Conservation (phyloP, 2,113 vertebrate species). For the Thunnus maccoyii region DNA sequence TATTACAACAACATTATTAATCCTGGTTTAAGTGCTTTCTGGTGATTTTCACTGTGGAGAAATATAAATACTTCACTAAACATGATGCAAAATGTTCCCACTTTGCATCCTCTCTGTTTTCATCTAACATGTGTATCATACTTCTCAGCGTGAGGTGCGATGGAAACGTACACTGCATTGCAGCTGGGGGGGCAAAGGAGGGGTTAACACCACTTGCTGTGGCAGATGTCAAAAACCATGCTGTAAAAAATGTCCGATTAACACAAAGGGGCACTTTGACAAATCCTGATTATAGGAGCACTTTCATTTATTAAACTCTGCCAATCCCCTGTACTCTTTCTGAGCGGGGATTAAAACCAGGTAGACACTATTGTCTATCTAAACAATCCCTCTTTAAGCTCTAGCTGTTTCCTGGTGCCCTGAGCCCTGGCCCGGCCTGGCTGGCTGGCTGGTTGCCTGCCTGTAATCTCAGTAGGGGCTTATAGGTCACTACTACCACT, state of each 20-base stretch:
- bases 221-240: slow-evolving; percentile 88
- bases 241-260: slow-evolving; percentile 87
- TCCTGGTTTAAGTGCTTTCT: background rate
- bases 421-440: slow-evolving; percentile 24
- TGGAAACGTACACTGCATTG: background rate
- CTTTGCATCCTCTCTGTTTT: background rate
- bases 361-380: slow-evolving; percentile 86
- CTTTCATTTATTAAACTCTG: slow-evolving; percentile 89
- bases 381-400: slow-evolving; percentile 84
- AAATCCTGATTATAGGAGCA: slow-evolving; percentile 88
- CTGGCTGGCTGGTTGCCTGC: slow-evolving; percentile 56
- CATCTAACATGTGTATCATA: background rate
- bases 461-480: slow-evolving; percentile 76
- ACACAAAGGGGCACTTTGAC: slow-evolving; percentile 87
- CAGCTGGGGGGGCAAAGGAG: slow-evolving; percentile 42
- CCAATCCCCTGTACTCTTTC: slow-evolving; percentile 79
- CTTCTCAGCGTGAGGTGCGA: background rate
- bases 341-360: slow-evolving; percentile 83
- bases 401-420: slow-evolving; percentile 62
- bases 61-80: too few relatives aligned
- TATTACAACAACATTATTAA: background rate
- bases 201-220: slow-evolving; percentile 74
- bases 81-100: too few relatives aligned
- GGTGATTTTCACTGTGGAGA: too few relatives aligned
- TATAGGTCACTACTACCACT: slow-evolving; percentile 76